Base-by-base conservation (phyloP, 2,888 invertebrate genomes). In the Nasonia oneida region DNA sequence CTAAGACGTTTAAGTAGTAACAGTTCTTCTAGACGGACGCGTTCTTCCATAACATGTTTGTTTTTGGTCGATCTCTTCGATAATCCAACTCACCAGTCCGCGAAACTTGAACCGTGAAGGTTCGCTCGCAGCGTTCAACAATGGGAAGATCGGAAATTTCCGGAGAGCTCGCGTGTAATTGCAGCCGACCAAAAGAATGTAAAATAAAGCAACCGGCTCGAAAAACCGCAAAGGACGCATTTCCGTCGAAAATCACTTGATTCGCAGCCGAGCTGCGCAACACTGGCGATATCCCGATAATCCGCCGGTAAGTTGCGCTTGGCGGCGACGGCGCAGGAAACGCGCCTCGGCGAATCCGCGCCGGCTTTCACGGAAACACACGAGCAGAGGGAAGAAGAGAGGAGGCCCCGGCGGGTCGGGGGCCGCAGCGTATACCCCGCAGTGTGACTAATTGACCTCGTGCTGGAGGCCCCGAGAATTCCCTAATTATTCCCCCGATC, bases 361-460 rank as follows among this genome's bases (percentile, higher is more conserved):
- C 67, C 81, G 70, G 39, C 77, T 77, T 81, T 79, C 85, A 87
- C 89, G 88, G 88, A 88, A 87, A 87, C 87, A 70, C 86, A 70
- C 85, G 57, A 85, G 86, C 86, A 79, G 81, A 87, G 87, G 37
- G 37, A 86, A 86, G 86, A 87, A 86, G 84, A 86, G 84, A 37
- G 61, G 79, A 75, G 81, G 84, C 85, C 42, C 14, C 18, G 50
- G 5, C 33, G 47, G 76, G 71, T 50, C 57, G 53, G 15, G 18
- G n/a, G 70, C 37, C 39, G 5, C 3, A 84, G 87, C 87, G 10
- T 42, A 12, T 47, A 83, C 89, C 90, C 91, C 90, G 90, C 88
- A 89, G 90, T 89, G 90, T 90, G 90, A 90, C 90, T 91, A 90
- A 91, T 91, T 91, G 90, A 88, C 88, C 89, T 88, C 88, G 88